A percentile compares a stretch with the other conserved stretches of the same genome.
Conservation (phyloP, 2,888 invertebrate species). For the Morpho deidamia region DNA sequence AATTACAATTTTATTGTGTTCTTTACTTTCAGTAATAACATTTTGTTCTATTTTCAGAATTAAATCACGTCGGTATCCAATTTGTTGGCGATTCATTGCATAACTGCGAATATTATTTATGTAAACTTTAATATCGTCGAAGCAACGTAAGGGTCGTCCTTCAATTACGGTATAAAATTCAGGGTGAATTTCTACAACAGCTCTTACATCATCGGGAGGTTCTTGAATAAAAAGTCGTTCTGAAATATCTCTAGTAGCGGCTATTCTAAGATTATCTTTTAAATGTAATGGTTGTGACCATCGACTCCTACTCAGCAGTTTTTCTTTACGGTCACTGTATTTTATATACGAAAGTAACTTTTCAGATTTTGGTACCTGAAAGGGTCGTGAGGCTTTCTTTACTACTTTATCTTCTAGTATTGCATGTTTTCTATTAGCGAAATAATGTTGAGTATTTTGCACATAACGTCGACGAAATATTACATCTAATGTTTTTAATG, state of each 20-base stretch:
- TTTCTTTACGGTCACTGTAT: constrained; percentile 63
- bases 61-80: constrained; percentile 63
- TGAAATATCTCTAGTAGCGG: constrained; percentile 73
- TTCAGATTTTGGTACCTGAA: constrained; percentile 58
- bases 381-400: constrained; percentile 44
- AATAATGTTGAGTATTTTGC: constrained; percentile 67
- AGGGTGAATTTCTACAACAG: constrained; percentile 81
- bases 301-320: constrained; percentile 41
- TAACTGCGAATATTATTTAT: constrained; percentile 71
- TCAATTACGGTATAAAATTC: constrained; percentile 81
- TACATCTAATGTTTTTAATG: constrained; percentile 62
- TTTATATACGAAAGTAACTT: constrained; percentile 66
- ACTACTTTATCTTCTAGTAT: constrained; percentile 30
- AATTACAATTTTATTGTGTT: constrained; percentile 45
- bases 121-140: constrained; percentile 79
- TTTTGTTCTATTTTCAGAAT: constrained; percentile 57
- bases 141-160: constrained; percentile 78
- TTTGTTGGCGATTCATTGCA: constrained; percentile 70
- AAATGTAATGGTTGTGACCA: constrained; percentile 49
- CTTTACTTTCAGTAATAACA: constrained; percentile 47
- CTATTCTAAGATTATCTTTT: constrained; percentile 62
- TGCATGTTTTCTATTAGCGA: constrained; percentile 60
- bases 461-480: constrained; percentile 67
- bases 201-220: constrained; percentile 73
- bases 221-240: constrained; percentile 77